Evolutionary conservation across 2,113 vertebrate species (phyloP), one percentile per base, ranked within the genome.

Genomic region (Poecile atricapillus): DNA sequence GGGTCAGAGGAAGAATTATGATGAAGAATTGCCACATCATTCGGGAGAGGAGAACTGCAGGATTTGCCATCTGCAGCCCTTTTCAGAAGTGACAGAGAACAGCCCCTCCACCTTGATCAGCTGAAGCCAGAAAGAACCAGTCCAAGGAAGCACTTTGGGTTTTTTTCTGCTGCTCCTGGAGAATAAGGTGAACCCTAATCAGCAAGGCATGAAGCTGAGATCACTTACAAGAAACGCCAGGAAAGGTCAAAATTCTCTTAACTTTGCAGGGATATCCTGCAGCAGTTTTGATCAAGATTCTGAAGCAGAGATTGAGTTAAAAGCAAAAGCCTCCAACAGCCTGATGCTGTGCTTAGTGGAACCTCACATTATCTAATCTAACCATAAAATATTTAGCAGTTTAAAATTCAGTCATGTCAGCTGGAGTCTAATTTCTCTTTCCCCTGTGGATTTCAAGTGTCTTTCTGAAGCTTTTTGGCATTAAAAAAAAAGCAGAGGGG

Each of bases 331-430:
- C n/a, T n/a, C 39, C 37, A 78, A 37, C 13, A 73, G 28, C 15
- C 83, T 39, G 41, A 65, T 68, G 83, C 53, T 83, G 9, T 25
- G 80, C 56, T 78, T 49, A 77, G 74, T 41, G 46, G 46, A 71
- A 89, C 21, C 49, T 31, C 50, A 5, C 43, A 47, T 87, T 89
- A 92, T 79, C 80, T 84, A 86, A 89, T 82, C 60, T 53, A 83
- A 78, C 41, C 56, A 27, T 65, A 81, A 82, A 79, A 92, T 75
- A 96, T 79, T 87, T 90, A 87, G 74, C 17, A 56, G 65, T 90
- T 92, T 88, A 90, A 94, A 94, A 95, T 95, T 87, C 75, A 94
- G 76, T 75, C 44, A 9, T 89, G 83, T 95, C 87, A 95, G 67
- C 82, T 90, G 56, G 52, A 88, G 78, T 71, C 62, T 93, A 95